Evolutionary conservation across 2,888 invertebrate genomes (phyloP), one percentile per base, ranked within the genome.

Genomic region (Chymomyza procnemis): DNA sequence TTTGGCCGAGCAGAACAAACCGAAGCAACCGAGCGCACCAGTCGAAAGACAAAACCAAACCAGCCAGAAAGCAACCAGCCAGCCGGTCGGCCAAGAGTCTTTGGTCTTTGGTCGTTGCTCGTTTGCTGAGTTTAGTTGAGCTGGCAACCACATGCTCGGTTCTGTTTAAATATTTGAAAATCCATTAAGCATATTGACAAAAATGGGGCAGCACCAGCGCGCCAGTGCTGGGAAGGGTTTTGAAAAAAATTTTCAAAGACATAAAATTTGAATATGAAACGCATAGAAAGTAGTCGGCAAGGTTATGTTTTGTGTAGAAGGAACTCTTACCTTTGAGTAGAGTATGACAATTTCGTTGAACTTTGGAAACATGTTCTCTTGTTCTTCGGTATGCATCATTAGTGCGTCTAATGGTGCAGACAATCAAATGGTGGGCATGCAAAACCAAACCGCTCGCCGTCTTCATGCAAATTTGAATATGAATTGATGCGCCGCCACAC

Each of bases 141-240:
- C 19, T 61, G 60, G 56, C 58, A 69, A 62, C 66, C 69, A 61
- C 63, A 66, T 48, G 67, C 63, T 81, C 66, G 62, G 57, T 41
- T 61, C 79, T 86, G 81, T 82, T 78, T 86, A 84, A 84, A 84
- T 84, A 84, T 84, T 86, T 84, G 87, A 86, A 86, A 86, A 86
- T 84, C 84, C 84, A 84, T 84, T 84, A 84, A 80, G 87, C 85
- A 86, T 84, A 86, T 84, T 84, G 87, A 84, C 84, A 84, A 86
- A 84, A 84, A 56, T 61, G 57, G 26, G 8, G 19, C 30, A 26
- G 2, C 26, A 41, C 54, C 47, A 19, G 18, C 55, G 22, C 47
- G 19, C 14, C 41, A 14, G 16, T 47, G 19, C 4, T 41, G 64
- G 67, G 50, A 56, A 57, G 67, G 41, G 54, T 67, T 59, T 66